phyloP scores from a whole-genome alignment of 2,888 invertebrate species.

The Nasonovia ribisnigri region DNA sequence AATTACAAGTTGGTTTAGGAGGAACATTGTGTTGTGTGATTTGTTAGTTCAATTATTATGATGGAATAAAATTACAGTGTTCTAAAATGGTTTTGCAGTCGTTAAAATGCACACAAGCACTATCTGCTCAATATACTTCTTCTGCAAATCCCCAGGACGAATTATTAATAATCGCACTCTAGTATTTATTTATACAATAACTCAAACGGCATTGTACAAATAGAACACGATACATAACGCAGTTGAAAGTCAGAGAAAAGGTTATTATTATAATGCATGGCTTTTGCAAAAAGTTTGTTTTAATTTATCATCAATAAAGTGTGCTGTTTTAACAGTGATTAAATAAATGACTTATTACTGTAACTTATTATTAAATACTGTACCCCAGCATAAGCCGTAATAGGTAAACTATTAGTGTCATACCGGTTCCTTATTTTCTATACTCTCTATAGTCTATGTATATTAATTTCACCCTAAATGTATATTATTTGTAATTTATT shows the following conservation, averaged over 20 bases:
- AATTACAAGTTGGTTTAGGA: not conserved
- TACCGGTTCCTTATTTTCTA: not conserved
- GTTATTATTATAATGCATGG: conserved; percentile 1
- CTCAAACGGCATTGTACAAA: not conserved
- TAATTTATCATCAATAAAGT: conserved; percentile 15
- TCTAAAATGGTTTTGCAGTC: not conserved
- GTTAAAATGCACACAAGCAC: not conserved
- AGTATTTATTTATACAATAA: conserved; percentile 9
- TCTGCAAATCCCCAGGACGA: not conserved
- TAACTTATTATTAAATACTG: not conserved
- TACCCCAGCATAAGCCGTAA: not conserved
- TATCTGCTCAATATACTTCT: not conserved
- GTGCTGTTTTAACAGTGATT: not conserved
- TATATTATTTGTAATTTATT: not conserved
- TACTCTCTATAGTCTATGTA: not conserved
- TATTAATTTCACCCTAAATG: not conserved
- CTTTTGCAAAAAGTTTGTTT: conserved; percentile 15
- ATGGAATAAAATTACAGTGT: not conserved
- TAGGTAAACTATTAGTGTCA: not conserved
- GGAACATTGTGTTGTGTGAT: not conserved
- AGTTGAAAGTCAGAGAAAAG: not conserved
- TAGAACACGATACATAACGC: not conserved
- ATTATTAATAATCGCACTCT: not conserved
- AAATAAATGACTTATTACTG: not conserved
- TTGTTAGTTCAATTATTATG: conserved; percentile 1